Evolutionary conservation across 2,888 invertebrate genomes (phyloP).

Genomic region (Napeogenes inachia): DNA sequence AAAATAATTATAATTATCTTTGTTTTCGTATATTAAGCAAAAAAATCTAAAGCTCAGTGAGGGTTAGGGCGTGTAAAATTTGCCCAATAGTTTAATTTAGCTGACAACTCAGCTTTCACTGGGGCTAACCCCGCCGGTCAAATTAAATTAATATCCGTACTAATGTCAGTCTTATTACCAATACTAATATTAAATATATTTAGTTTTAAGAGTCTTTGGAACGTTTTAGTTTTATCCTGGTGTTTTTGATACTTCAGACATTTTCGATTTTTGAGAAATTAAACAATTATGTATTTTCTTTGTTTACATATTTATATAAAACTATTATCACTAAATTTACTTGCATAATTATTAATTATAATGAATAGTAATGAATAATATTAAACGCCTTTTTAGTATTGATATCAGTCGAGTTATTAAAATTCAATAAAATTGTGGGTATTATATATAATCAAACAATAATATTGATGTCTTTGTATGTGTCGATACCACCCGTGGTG

Average conservation of each 20-base stretch:
- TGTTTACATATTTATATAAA: too few relatives aligned
- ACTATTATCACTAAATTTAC: too few relatives aligned
- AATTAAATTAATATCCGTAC: background rate
- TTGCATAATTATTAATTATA: too few relatives aligned
- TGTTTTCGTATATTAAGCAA: too few relatives aligned
- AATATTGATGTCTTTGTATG: background rate
- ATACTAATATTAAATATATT: background rate
- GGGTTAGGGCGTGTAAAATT: conserved; percentile 38
- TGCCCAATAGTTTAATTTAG: conserved; percentile 59
- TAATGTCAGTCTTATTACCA: background rate
- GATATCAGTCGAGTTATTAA: too few relatives aligned
- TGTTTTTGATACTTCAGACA: too few relatives aligned
- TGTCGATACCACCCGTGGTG: conserved; percentile 13
- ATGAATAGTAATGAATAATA: too few relatives aligned
- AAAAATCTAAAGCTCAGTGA: background rate
- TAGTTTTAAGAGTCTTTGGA: background rate
- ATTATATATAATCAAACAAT: conserved; percentile 3
- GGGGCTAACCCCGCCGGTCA: conserved; percentile 11
- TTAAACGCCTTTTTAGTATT: too few relatives aligned
- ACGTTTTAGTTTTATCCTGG: too few relatives aligned
- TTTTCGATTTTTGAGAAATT: too few relatives aligned
- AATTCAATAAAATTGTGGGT: background rate
- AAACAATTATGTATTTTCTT: too few relatives aligned
- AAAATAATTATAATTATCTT: too few relatives aligned
- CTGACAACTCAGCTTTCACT: conserved; percentile 39